Evolutionary conservation across 1,140 invertebrate genomes (phyloP).

Genomic region (Drosophila ohnishii): DNA sequence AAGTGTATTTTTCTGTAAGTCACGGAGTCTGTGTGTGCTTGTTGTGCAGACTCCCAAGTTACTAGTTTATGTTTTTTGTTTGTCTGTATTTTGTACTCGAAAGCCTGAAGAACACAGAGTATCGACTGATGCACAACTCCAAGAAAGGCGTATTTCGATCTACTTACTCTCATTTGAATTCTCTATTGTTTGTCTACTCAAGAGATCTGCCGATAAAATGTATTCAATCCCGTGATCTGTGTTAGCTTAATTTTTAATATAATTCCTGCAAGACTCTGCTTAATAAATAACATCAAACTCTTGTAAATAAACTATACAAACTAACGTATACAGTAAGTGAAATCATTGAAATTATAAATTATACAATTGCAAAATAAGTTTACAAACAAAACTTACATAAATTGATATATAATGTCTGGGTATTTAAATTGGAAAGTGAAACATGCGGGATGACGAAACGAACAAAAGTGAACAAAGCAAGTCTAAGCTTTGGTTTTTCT

Average conservation of each 20-base stretch:
- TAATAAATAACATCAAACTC: slow-evolving; percentile 46
- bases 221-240: slow-evolving; percentile 24
- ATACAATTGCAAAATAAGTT: slow-evolving; percentile 61
- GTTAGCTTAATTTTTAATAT: slow-evolving; percentile 25
- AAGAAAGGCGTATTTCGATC: slow-evolving; percentile 9
- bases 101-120: slow-evolving; percentile 44
- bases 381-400: slow-evolving; percentile 56
- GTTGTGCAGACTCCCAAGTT: slow-evolving; percentile 57
- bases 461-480: slow-evolving; percentile 35
- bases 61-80: slow-evolving; percentile 79
- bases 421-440: slow-evolving; percentile 58
- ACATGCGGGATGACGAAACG: slow-evolving; percentile 23
- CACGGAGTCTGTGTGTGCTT: slow-evolving; percentile 17
- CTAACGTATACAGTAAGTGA: slow-evolving; percentile 53
- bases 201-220: slow-evolving; percentile 6
- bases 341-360: slow-evolving; percentile 62
- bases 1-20: slow-evolving; percentile 51
- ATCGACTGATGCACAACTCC: slow-evolving; percentile 48
- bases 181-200: slow-evolving; percentile 1
- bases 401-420: slow-evolving; percentile 59
- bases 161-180: slow-evolving; percentile 7
- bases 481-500: slow-evolving; percentile 65
- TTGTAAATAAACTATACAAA: slow-evolving; percentile 68
- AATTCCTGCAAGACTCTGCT: slow-evolving; percentile 37
- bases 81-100: slow-evolving; percentile 43